Evolutionary conservation across 2,797 vertebrate genomes (phyloP).

Genomic region (Pitangus sulphuratus): DNA sequence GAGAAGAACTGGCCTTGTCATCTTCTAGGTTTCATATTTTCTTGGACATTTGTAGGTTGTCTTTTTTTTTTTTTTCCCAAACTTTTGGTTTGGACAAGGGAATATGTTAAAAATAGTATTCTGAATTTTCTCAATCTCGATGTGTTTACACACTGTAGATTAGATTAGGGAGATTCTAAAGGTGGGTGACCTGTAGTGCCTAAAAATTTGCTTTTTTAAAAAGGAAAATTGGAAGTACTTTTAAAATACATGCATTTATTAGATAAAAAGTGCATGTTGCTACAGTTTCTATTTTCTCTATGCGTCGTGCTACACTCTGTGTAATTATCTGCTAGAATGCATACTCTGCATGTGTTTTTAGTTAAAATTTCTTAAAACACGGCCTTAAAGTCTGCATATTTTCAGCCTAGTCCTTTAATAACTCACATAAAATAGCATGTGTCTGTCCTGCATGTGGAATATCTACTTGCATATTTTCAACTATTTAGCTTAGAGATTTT

Average conservation of each 20-base stretch:
- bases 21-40: background rate
- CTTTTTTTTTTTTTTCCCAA: no score
- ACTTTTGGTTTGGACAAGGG: background rate
- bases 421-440: background rate
- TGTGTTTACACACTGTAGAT: background rate
- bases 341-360: constrained; percentile 43
- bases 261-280: background rate
- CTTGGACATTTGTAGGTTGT: background rate
- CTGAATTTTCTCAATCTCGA: background rate
- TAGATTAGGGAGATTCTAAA: background rate
- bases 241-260: background rate
- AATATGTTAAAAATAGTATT: background rate
- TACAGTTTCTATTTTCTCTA: background rate
- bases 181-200: background rate
- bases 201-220: background rate
- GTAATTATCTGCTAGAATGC: constrained; percentile 38
- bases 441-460: background rate
- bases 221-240: background rate
- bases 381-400: constrained; percentile 57
- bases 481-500: background rate
- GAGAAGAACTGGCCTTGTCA: background rate
- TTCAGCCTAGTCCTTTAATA: constrained; percentile 39
- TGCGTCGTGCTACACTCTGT: background rate
- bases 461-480: background rate
- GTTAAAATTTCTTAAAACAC: constrained; percentile 59